Percentiles rank a stretch among this genome's conserved stretches.
Conservation (phyloP, 2,113 vertebrate species). For the Plotosus lineatus region DNA sequence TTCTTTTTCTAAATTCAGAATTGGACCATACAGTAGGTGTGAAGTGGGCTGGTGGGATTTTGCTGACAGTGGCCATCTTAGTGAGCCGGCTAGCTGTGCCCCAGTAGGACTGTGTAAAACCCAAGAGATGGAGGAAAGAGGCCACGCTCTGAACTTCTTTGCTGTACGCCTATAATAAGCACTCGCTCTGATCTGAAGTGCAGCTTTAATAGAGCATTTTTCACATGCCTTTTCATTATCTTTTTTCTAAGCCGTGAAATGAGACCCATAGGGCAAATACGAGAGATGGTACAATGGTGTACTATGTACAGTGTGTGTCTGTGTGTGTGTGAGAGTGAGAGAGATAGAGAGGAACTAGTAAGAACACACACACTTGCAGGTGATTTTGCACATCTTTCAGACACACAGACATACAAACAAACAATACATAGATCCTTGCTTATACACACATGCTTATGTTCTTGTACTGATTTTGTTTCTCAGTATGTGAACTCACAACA, state of each 20-base stretch:
- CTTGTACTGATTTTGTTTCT: not conserved
- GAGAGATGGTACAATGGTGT: constrained; percentile 22
- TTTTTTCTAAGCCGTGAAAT: constrained; percentile 48
- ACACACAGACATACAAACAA: too few species aligned
- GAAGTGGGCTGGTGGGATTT: constrained; percentile 1
- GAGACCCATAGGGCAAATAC: constrained; percentile 49
- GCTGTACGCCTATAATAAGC: constrained; percentile 19
- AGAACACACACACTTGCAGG: constrained; percentile 6
- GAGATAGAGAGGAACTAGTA: not conserved
- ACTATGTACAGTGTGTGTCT: constrained; percentile 13
- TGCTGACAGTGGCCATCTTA: constrained; percentile 26
- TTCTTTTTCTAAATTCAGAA: constrained; percentile 21
- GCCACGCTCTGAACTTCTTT: constrained; percentile 28
- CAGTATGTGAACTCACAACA: not conserved
- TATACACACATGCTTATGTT: not conserved
- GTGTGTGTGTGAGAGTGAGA: constrained; percentile 28
- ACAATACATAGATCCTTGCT: not conserved
- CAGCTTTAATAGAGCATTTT: constrained; percentile 39
- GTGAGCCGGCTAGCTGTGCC: not conserved
- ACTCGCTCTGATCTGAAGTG: not conserved
- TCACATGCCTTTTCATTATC: constrained; percentile 41
- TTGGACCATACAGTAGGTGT: constrained; percentile 8
- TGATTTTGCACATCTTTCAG: not conserved
- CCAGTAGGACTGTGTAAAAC: constrained; percentile 1
- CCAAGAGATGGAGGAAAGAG: constrained; percentile 41